Conservation (phyloP, 2,888 invertebrate genomes). For the Campoplex nolae region DNA sequence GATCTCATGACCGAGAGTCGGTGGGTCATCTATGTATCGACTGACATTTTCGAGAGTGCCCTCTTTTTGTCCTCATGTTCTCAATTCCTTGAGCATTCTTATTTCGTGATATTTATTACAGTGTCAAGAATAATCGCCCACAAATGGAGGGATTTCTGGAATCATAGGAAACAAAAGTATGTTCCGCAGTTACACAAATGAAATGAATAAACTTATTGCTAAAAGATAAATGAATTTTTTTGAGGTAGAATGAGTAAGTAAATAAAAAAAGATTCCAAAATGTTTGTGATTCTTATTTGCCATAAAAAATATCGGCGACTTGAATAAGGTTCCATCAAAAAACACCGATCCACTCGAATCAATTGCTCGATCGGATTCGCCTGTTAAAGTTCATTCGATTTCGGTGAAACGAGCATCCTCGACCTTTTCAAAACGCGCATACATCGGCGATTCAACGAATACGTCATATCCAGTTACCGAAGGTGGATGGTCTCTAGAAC, state of each 20-base stretch:
- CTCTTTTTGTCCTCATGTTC: neutral
- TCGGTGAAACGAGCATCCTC: constrained; percentile 7
- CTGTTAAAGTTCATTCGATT: constrained; percentile 35
- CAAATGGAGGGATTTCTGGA: neutral
- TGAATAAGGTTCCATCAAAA: neutral
- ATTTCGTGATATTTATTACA: neutral
- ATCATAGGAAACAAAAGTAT: neutral
- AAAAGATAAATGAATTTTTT: neutral
- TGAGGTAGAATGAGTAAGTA: neutral
- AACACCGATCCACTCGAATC: neutral
- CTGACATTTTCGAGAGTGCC: constrained; percentile 5
- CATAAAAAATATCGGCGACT: neutral
- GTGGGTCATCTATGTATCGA: neutral
- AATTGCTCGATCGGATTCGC: constrained; percentile 11
- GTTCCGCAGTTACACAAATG: neutral
- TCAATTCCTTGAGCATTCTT: neutral
- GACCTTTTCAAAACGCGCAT: constrained; percentile 42
- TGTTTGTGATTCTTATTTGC: neutral
- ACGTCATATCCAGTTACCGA: constrained; percentile 5
- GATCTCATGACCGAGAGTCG: constrained; percentile 31
- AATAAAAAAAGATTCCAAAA: neutral
- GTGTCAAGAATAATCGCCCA: neutral
- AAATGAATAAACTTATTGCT: neutral
- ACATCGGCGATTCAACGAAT: constrained; percentile 5
- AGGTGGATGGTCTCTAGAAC: constrained; percentile 2